Evolutionary conservation across 2,113 vertebrate species (phyloP).

Genomic region (Thamnaconus septentrionalis): DNA sequence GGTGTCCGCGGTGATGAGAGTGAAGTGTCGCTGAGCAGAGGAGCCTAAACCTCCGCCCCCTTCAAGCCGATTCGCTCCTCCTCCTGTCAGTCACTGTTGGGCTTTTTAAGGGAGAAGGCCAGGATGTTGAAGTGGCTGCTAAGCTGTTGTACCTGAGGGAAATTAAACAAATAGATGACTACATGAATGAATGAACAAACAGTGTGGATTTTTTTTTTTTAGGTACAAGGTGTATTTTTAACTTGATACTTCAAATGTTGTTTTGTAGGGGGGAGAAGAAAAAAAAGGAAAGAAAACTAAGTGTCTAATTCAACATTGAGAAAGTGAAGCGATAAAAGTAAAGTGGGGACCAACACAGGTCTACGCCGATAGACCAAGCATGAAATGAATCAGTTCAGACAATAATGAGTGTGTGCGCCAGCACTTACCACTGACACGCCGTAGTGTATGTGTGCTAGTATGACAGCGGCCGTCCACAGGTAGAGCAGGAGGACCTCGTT

Average conservation of each 20-base stretch:
- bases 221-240: no score
- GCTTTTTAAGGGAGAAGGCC: slow-evolving; percentile 91
- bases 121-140: slow-evolving; percentile 91
- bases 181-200: no score
- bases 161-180: not conserved
- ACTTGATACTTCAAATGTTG: no score
- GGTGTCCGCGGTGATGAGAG: slow-evolving; percentile 80
- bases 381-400: no score
- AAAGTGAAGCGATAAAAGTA: no score
- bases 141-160: slow-evolving; percentile 87
- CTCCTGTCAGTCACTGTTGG: slow-evolving; percentile 91
- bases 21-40: slow-evolving; percentile 81
- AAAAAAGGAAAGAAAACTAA: no score
- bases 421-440: slow-evolving; percentile 91
- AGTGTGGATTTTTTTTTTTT: no score
- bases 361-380: no score
- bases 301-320: no score
- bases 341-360: no score
- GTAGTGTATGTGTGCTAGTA: slow-evolving; percentile 91
- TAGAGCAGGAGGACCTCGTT: slow-evolving; percentile 81
- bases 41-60: slow-evolving; percentile 84
- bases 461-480: slow-evolving; percentile 77
- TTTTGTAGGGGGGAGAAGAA: no score
- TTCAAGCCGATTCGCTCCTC: slow-evolving; percentile 85
- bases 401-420: not conserved